A percentile compares a stretch with the other conserved stretches of the same genome.
Conservation (phyloP, 2,888 invertebrate genomes). For the Drosophila paramelanica region DNA sequence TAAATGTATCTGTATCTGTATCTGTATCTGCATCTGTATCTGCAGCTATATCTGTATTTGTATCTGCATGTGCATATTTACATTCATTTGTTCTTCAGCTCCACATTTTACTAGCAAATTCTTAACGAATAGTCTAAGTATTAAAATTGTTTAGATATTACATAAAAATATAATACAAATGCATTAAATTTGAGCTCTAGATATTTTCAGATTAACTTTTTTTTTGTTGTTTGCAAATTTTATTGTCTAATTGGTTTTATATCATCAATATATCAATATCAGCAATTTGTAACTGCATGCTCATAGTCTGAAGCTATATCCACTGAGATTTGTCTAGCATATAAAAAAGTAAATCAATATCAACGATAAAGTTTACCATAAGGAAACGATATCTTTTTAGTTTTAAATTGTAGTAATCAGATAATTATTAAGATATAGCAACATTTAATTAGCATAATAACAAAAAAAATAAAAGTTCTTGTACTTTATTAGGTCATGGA, state of each 20-base stretch:
- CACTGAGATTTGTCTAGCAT: too few relatives aligned
- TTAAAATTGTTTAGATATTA: conserved; percentile 41
- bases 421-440: too few relatives aligned
- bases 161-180: conserved; percentile 23
- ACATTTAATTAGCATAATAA: too few relatives aligned
- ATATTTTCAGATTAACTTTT: background rate
- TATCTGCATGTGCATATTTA: conserved; percentile 8
- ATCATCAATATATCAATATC: too few relatives aligned
- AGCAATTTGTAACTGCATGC: too few relatives aligned
- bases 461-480: too few relatives aligned
- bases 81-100: conserved; percentile 18
- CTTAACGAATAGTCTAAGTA: conserved; percentile 17
- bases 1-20: background rate
- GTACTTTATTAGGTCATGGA: too few relatives aligned
- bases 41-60: conserved; percentile 6
- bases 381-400: too few relatives aligned
- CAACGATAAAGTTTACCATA: too few relatives aligned
- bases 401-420: too few relatives aligned
- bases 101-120: conserved; percentile 44
- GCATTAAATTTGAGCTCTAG: background rate
- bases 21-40: conserved; percentile 8
- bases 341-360: too few relatives aligned
- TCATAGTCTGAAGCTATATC: too few relatives aligned
- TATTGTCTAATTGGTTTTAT: background rate
- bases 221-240: background rate